Conservation (phyloP, 2,113 vertebrate species). For the Glaucidium brasilianum region DNA sequence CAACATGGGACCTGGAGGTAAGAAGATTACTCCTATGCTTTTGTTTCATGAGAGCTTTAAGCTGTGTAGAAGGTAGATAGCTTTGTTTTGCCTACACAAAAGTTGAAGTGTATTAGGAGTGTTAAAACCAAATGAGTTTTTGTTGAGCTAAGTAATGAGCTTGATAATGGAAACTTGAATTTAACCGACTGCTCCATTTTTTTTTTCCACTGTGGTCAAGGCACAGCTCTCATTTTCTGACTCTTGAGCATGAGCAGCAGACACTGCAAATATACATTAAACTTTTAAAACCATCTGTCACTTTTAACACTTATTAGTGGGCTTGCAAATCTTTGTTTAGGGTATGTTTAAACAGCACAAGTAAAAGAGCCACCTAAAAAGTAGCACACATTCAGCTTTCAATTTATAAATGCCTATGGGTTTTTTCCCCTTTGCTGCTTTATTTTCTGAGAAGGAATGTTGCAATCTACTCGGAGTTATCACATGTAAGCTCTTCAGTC, state of each 20-base stretch:
- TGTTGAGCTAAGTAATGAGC: neutral
- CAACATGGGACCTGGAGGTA: constrained; percentile 91
- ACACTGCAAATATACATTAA: constrained; percentile 47
- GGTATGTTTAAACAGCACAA: constrained; percentile 31
- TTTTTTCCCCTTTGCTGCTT: constrained; percentile 35
- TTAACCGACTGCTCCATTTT: constrained; percentile 42
- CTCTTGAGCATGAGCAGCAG: constrained; percentile 66
- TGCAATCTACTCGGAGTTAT: constrained; percentile 14
- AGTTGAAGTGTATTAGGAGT: constrained; percentile 41
- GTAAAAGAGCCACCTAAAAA: constrained; percentile 60
- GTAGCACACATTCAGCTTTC: constrained; percentile 66
- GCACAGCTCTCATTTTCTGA: constrained; percentile 62
- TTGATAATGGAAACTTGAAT: constrained; percentile 43
- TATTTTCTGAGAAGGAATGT: constrained; percentile 28
- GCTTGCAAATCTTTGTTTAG: constrained; percentile 55
- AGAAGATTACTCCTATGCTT: constrained; percentile 66
- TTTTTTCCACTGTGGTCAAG: constrained; percentile 21
- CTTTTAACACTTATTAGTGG: constrained; percentile 48
- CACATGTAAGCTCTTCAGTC: neutral
- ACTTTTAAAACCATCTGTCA: constrained; percentile 45
- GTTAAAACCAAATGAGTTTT: constrained; percentile 47
- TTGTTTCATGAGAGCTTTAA: constrained; percentile 68
- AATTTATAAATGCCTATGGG: constrained; percentile 21
- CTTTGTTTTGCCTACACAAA: constrained; percentile 60
- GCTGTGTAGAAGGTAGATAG: constrained; percentile 62